Base-by-base conservation (phyloP, 2,113 vertebrate genomes). In the Otis tarda region DNA sequence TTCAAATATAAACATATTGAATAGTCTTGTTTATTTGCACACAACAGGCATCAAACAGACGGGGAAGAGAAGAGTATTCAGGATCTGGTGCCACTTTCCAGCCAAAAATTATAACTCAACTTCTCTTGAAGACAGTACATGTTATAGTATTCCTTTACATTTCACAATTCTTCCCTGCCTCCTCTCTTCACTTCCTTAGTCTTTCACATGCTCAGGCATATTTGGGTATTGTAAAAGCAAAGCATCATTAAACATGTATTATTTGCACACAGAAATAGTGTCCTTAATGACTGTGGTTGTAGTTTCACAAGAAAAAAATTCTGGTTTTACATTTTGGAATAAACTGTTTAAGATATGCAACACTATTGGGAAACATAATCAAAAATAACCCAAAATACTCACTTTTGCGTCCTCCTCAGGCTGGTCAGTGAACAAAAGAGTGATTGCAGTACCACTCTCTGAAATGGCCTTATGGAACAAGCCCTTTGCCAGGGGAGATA, bases 381-480 rank as follows among this genome's bases (percentile, higher is more conserved):
- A 27, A 79, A 69, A 82, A 13, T 37, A 20, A 4, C 6, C 68
- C 49, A 39, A 50, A 86, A 65, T 69, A 96, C 94, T 9, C 50
- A 96, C 96, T 6, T 53, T 6, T 74, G 83, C 89, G 3, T 89
- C 55, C 73, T 96, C 1, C 4, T 95, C 41, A 37, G 96, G 93
- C 2, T 91, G 14, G 9, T 94, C 83, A 55, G 68, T 94, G 91
- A 94, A 94, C 14, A 81, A 73, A 18, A 1, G 0, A 55, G 22
- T 24, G 74, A 82, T 4, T 60, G 83, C 94, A 68, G 97, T 95
- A 7, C 97, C 97, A 18, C 98, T 99, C 95, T 99, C 93, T 90
- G 99, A 98, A 91, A 99, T 99, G 71, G 97, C 98, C 82, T 24
- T 98, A 47, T 98, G 98, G 91, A 99, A 98, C 52, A 99, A 96